A percentile compares a stretch with the other conserved stretches of the same genome.
These are phyloP conservation scores for Bembecia ichneumoniformis DNA, from an alignment of 2,888 invertebrate genomes.

Conservation along the genomic window DNA sequence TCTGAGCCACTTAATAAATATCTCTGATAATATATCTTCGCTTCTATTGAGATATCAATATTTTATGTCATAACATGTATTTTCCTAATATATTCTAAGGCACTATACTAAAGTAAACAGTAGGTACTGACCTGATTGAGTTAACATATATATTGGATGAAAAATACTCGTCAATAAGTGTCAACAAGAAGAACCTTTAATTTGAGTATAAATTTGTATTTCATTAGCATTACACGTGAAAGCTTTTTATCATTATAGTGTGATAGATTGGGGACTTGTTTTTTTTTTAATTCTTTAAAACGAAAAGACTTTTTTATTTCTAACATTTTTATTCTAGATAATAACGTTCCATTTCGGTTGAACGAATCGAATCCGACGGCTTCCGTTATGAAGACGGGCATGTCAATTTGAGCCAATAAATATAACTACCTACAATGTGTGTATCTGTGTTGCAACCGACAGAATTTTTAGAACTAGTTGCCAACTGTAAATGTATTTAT, in stretches of 20 bases:
- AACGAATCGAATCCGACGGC: slow-evolving; percentile 28
- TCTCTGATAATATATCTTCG: too few species aligned
- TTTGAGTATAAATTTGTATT: too few species aligned
- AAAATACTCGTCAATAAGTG: too few species aligned
- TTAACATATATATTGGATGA: not conserved
- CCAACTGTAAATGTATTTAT: too few species aligned
- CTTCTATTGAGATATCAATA: not conserved
- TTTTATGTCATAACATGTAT: not conserved
- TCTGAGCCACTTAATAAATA: too few species aligned
- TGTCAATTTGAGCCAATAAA: slow-evolving; percentile 62
- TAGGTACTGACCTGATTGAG: slow-evolving; percentile 2
- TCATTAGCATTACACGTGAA: too few species aligned
- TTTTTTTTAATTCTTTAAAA: too few species aligned
- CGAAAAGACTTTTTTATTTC: too few species aligned
- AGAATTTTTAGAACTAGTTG: not conserved
- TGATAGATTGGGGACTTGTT: too few species aligned
- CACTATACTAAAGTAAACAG: slow-evolving; percentile 11
- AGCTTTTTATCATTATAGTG: too few species aligned
- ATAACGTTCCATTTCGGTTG: slow-evolving; percentile 11
- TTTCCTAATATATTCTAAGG: not conserved
- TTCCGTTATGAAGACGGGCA: slow-evolving; percentile 65
- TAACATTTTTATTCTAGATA: slow-evolving; percentile 2
- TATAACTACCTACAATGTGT: slow-evolving; percentile 3
- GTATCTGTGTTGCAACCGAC: not conserved
- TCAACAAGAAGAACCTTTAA: too few species aligned